Conservation (phyloP, 2,888 invertebrate species). For the Luffia ferchaultella region DNA sequence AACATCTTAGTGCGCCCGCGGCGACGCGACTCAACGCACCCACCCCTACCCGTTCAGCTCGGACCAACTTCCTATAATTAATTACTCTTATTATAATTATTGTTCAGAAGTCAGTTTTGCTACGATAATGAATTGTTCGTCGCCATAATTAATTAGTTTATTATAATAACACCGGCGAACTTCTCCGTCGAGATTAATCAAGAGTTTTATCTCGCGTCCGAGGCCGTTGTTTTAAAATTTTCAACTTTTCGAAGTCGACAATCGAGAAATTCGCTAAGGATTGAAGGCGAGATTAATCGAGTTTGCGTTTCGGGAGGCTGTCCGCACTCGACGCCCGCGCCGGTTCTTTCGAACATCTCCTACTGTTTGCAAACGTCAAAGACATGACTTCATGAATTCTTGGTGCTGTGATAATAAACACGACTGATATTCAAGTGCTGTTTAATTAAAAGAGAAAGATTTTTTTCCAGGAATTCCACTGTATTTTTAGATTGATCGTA, state of each 20-base stretch:
- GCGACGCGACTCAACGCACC: not conserved
- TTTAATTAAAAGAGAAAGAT: too few species aligned
- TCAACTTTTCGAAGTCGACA: slow-evolving; percentile 14
- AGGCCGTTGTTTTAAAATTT: slow-evolving; percentile 32
- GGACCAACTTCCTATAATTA: slow-evolving; percentile 65
- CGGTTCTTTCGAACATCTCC: not conserved
- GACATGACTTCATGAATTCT: too few species aligned
- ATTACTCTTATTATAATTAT: slow-evolving; percentile 67
- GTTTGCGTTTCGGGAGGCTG: not conserved
- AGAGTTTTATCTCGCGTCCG: slow-evolving; percentile 50
- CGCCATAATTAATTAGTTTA: slow-evolving; percentile 66
- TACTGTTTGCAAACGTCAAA: too few species aligned
- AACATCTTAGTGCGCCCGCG: too few species aligned
- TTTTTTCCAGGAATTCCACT: too few species aligned
- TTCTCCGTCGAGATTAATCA: slow-evolving; percentile 56
- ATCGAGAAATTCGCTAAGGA: slow-evolving; percentile 9
- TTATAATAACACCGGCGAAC: slow-evolving; percentile 61
- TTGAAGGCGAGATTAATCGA: not conserved
- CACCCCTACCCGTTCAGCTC: slow-evolving; percentile 46
- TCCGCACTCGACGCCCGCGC: not conserved
- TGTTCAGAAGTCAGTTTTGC: slow-evolving; percentile 66
- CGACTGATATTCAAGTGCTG: too few species aligned
- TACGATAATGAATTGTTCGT: slow-evolving; percentile 65
- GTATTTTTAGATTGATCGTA: too few species aligned
- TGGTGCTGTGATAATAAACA: too few species aligned